Evolutionary conservation across 1,140 invertebrate species (phyloP).

Genomic region (Zaprionus kolodkinae): DNA sequence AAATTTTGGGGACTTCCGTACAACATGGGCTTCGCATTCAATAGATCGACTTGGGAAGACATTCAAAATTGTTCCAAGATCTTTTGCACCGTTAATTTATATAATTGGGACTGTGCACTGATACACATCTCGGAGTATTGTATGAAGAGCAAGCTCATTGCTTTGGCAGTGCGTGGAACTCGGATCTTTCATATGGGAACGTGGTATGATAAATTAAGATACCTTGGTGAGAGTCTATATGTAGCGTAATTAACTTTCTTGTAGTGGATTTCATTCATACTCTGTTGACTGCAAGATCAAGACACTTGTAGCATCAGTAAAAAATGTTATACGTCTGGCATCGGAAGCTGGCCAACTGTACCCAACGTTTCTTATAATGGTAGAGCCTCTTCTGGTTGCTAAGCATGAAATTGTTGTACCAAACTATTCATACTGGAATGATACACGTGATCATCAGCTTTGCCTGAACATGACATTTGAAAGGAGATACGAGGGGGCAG

Average conservation of each 20-base stretch:
- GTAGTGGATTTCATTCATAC: neutral
- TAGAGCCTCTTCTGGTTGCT: neutral
- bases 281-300: neutral
- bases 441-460: too few relatives aligned
- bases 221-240: too few relatives aligned
- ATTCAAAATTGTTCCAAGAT: neutral
- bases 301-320: neutral
- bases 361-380: neutral
- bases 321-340: neutral
- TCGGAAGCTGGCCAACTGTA: neutral
- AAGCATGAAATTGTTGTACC: too few relatives aligned
- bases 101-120: conserved; percentile 15
- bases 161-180: neutral
- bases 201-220: neutral
- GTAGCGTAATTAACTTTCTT: neutral
- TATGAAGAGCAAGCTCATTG: neutral
- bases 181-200: conserved; percentile 3
- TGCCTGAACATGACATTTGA: neutral
- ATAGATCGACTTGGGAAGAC: neutral
- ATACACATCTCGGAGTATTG: neutral
- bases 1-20: neutral
- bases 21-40: conserved; percentile 6
- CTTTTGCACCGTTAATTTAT: neutral
- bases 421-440: too few relatives aligned
- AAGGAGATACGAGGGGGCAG: too few relatives aligned